A percentile compares a stretch with the other conserved stretches of the same genome.
phyloP scores from a whole-genome alignment of 2,888 invertebrate genomes.

The Agrenia bidenticulata region DNA sequence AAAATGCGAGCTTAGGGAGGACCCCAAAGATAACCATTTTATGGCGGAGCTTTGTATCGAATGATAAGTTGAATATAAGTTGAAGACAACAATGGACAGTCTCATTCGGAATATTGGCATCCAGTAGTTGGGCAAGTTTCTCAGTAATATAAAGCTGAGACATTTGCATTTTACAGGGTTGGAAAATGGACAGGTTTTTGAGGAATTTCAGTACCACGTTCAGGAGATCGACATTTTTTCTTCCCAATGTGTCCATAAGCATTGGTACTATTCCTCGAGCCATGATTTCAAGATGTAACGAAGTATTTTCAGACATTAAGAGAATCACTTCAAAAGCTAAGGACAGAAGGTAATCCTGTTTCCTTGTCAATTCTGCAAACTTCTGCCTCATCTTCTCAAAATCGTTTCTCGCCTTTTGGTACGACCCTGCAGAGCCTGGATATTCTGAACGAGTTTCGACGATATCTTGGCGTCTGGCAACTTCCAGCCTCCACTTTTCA shows the following conservation, averaged over 20 bases:
- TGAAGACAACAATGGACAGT: constrained; percentile 81
- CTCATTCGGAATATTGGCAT: constrained; percentile 65
- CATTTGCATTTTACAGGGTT: constrained; percentile 93
- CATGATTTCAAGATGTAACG: constrained; percentile 96
- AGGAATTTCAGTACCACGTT: constrained; percentile 89
- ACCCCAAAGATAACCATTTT: constrained; percentile 88
- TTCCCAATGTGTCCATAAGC: constrained; percentile 82
- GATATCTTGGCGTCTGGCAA: constrained; percentile 42
- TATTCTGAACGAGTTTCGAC: constrained; percentile 30
- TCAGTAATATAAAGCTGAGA: constrained; percentile 75
- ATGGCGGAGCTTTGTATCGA: constrained; percentile 80
- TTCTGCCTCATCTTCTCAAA: constrained; percentile 62
- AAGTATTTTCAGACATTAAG: constrained; percentile 92
- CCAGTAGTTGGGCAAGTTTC: constrained; percentile 77
- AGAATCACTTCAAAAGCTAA: constrained; percentile 89
- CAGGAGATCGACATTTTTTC: constrained; percentile 85
- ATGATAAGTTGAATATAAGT: constrained; percentile 91
- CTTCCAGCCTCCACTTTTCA: constrained; percentile 78
- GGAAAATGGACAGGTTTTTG: constrained; percentile 90
- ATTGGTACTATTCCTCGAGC: constrained; percentile 87
- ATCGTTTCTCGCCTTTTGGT: constrained; percentile 57
- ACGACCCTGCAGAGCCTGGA: constrained; percentile 22
- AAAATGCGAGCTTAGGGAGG: constrained; percentile 77
- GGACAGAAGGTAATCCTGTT: constrained; percentile 82
- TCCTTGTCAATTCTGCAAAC: constrained; percentile 56